phyloP scores from a whole-genome alignment of 2,797 vertebrate species.

The Sebastes cheni region DNA sequence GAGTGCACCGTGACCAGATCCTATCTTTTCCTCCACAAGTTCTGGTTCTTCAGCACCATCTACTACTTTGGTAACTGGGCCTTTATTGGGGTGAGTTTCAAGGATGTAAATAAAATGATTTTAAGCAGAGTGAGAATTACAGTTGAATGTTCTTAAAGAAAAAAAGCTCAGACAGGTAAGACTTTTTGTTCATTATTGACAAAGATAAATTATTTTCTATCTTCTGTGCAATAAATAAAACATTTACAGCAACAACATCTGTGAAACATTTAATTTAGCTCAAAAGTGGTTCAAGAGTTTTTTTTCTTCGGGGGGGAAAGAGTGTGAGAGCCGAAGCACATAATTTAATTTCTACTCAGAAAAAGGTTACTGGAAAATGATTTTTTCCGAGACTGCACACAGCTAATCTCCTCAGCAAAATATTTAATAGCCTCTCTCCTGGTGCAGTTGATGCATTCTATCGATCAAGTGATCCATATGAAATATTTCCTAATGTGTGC shows the following conservation, averaged over 20 bases:
- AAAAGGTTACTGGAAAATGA: constrained; percentile 34
- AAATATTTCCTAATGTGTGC: constrained; percentile 33
- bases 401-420: constrained; percentile 36
- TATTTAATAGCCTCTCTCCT: constrained; percentile 32
- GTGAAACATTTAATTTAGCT: constrained; percentile 19
- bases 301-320: neutral
- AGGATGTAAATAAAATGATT: neutral
- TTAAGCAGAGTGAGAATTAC: neutral
- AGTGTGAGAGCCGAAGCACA: neutral
- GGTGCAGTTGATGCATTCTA: constrained; percentile 28
- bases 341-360: constrained; percentile 27
- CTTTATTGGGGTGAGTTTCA: constrained; percentile 93
- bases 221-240: neutral
- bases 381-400: constrained; percentile 35
- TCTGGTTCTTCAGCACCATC: constrained; percentile 99
- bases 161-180: neutral
- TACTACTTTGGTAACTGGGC: constrained; percentile 99
- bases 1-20: constrained; percentile 95
- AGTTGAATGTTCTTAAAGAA: neutral
- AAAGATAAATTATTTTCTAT: neutral
- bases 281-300: constrained; percentile 3
- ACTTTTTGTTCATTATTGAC: neutral
- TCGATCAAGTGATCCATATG: constrained; percentile 28
- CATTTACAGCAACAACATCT: neutral
- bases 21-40: constrained; percentile 97